Evolutionary conservation across 2,888 invertebrate species (phyloP).

Genomic region (Cryptocephalus moraei): DNA sequence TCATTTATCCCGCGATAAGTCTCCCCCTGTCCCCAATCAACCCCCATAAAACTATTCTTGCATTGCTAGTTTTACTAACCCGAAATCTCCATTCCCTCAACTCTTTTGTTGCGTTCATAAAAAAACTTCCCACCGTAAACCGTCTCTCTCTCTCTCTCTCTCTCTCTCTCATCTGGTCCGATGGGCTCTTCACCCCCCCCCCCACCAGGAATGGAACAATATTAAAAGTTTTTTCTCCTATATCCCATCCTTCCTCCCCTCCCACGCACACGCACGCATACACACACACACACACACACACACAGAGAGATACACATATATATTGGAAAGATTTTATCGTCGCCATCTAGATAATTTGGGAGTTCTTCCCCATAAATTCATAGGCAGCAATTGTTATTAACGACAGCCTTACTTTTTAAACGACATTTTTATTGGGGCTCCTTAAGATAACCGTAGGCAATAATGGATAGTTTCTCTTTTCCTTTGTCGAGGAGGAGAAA

Average conservation of each 20-base stretch:
- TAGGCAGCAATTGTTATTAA: slow-evolving; percentile 37
- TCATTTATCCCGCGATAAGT: too few species aligned
- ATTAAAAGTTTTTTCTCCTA: slow-evolving; percentile 19
- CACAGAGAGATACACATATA: slow-evolving; percentile 1
- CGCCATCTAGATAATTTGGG: slow-evolving; percentile 31
- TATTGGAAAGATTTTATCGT: slow-evolving; percentile 26
- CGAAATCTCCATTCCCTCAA: too few species aligned
- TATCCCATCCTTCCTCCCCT: slow-evolving; percentile 14
- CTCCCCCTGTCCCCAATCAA: too few species aligned
- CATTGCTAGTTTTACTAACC: too few species aligned
- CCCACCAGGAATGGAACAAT: slow-evolving; percentile 8
- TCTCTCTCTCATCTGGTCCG: too few species aligned
- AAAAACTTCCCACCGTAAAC: too few species aligned
- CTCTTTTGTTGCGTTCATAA: too few species aligned
- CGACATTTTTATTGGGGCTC: slow-evolving; percentile 40
- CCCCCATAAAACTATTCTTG: too few species aligned
- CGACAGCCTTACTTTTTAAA: slow-evolving; percentile 33
- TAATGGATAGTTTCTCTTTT: slow-evolving; percentile 39
- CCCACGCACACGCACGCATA: not conserved
- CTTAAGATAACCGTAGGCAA: slow-evolving; percentile 42
- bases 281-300: not conserved
- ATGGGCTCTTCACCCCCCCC: too few species aligned
- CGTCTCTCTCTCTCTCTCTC: too few species aligned
- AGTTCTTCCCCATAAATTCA: slow-evolving; percentile 34
- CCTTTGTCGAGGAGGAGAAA: slow-evolving; percentile 31